Evolutionary conservation across 2,888 invertebrate genomes (phyloP), one percentile per base, ranked within the genome.

Genomic region (Lasioglossum figueresi): DNA sequence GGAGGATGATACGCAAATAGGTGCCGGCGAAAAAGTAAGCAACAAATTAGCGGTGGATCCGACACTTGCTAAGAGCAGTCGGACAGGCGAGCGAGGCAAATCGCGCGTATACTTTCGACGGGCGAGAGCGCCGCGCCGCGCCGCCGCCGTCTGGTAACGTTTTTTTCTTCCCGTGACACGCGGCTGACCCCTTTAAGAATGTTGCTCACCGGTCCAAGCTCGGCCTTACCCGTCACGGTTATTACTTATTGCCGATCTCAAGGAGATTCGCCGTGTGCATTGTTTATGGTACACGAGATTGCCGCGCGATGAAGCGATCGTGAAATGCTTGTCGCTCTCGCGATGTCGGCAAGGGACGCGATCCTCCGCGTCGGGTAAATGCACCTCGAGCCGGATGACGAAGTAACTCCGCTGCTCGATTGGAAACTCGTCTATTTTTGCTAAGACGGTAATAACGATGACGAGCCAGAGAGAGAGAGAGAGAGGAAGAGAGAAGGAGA

Each of bases 211-310:
- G 83, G 56, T 79, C 80, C 79, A 66, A 66, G 75, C 85, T 76
- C 84, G 88, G 90, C 90, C 90, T 90, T 86, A 90, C 88, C 87
- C 87, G 87, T 89, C 89, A 91, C 48, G 86, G 87, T 84, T 91
- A 89, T 91, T 90, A 91, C 88, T 91, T 91, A 91, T 91, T 86
- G 87, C 87, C 90, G 91, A 91, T 91, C 89, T 90, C 90, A 88
- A 90, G 89, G 87, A 89, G 89, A 90, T 91, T 89, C 88, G 87
- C 88, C 86, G 74, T 83, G 84, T 68, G 82, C 86, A 91, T 91
- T 90, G 90, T 90, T 90, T 91, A 89, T 89, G 80, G 90, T 74
- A 78, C 75, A 70, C 76, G 66, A 88, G 88, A 85, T 84, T 80
- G 83, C 66, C 66, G 68, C 85, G 83, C 85, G 89, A 88, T 84